Conservation (phyloP, 2,888 invertebrate genomes). For the Podabrus alpinus region DNA sequence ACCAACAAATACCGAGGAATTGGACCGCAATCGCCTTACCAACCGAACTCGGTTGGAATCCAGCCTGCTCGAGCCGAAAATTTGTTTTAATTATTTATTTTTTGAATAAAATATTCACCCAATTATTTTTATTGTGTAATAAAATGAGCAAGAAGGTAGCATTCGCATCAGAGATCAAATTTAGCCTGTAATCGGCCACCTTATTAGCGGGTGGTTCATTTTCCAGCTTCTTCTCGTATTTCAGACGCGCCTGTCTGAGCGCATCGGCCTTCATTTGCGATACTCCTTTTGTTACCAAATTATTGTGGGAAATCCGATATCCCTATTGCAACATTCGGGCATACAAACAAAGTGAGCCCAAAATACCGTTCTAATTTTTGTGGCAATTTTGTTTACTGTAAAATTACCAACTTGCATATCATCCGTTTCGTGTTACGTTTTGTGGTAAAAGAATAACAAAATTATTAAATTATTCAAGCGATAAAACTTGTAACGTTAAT, state of each 20-base stretch:
- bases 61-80: slow-evolving; percentile 8
- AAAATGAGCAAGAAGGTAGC: slow-evolving; percentile 32
- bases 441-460: not conserved
- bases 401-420: slow-evolving; percentile 7
- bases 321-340: slow-evolving; percentile 39
- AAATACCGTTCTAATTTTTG: slow-evolving; percentile 43
- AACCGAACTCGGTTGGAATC: slow-evolving; percentile 23
- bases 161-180: slow-evolving; percentile 50
- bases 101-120: not conserved
- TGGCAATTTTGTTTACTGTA: slow-evolving; percentile 40
- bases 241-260: slow-evolving; percentile 46
- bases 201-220: slow-evolving; percentile 51
- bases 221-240: slow-evolving; percentile 47
- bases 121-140: not conserved
- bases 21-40: slow-evolving; percentile 48
- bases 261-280: slow-evolving; percentile 40
- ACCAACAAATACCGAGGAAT: slow-evolving; percentile 34
- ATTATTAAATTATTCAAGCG: not conserved
- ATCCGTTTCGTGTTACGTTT: slow-evolving; percentile 15
- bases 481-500: not conserved
- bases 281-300: slow-evolving; percentile 50
- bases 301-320: slow-evolving; percentile 43
- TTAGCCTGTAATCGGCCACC: slow-evolving; percentile 53
- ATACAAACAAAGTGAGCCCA: slow-evolving; percentile 38
- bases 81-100: not conserved